Base-by-base conservation (phyloP, 1,140 invertebrate species). In the Saccostrea cuccullata region DNA sequence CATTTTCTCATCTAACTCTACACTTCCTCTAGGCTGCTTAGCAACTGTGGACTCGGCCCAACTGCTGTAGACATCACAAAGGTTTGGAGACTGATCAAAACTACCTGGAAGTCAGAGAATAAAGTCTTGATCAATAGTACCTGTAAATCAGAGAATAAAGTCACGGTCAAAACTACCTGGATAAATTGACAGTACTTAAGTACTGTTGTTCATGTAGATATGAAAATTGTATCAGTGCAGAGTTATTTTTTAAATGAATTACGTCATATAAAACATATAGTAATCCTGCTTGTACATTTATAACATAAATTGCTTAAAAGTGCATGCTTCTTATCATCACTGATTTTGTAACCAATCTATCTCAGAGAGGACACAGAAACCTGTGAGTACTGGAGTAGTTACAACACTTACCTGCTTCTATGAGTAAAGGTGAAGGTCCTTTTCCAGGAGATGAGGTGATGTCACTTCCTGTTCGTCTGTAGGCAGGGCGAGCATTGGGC, bases 11-110 rank as follows among this genome's bases (percentile, higher is more conserved):
- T 98, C 98, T 26, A 92, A 90, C 56, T 93, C 93, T 64, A 93
- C 93, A 86, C 92, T 93, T 11, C 93, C 90, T 36, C 91, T 84
- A 86, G 94, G 91, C 89, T 93, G 94, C 73, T 92, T 92, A 20
- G 90, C 87, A 64, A 93, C 85, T 60, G 93, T 93, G n/a, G 92
- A 94, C 86, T 95, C 95, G 36, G 95, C 92, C 93, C 95, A 95
- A 96, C 96, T 95, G 86, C 95, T 97, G 91, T 97, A 97, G 60
- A 96, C 96, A 94, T 98, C 97, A 93, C 97, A 96, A 55, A 98
- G 95, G 90, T 97, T 97, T 84, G 98, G 98, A 1, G 98, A 98
- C 93, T 98, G 98, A 2, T 36, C 30, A 36, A 36, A 1, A 36
- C 1, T 36, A 36, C 30, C 30, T 36, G 30, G 0, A 36, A 36